Conservation (phyloP, 2,888 invertebrate species). For the Aphrophora alni region DNA sequence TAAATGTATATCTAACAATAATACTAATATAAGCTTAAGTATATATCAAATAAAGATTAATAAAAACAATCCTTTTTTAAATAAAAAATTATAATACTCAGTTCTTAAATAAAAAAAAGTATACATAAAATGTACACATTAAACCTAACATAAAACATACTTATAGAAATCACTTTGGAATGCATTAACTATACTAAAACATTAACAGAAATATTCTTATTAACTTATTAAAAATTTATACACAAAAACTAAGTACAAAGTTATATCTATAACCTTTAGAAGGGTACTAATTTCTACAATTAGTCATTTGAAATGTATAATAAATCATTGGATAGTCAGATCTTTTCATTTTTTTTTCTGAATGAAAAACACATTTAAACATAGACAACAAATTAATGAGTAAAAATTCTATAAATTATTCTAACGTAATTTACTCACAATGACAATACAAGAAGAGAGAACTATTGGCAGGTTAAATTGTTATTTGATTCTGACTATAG, state of each 20-base stretch:
- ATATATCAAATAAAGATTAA: constrained; percentile 17
- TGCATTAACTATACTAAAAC: not conserved
- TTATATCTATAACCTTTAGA: not conserved
- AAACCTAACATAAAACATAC: not conserved
- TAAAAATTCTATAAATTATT: not conserved
- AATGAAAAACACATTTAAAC: not conserved
- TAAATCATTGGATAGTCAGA: not conserved
- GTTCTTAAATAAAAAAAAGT: constrained; percentile 19
- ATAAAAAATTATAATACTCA: constrained; percentile 19
- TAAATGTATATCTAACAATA: not conserved
- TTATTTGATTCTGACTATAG: no score
- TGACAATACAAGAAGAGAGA: no score
- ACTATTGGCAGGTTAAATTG: no score
- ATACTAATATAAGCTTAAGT: not conserved
- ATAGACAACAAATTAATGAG: not conserved
- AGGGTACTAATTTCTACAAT: not conserved
- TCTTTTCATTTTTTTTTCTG: not conserved
- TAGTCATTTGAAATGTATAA: not conserved
- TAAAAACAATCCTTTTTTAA: constrained; percentile 17
- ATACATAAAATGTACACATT: not conserved
- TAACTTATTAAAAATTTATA: not conserved
- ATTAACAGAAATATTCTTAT: not conserved
- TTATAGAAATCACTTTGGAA: not conserved
- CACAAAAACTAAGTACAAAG: not conserved
- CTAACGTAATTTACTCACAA: no score